Base-by-base conservation (phyloP, 2,113 vertebrate species). In the Bos indicus region DNA sequence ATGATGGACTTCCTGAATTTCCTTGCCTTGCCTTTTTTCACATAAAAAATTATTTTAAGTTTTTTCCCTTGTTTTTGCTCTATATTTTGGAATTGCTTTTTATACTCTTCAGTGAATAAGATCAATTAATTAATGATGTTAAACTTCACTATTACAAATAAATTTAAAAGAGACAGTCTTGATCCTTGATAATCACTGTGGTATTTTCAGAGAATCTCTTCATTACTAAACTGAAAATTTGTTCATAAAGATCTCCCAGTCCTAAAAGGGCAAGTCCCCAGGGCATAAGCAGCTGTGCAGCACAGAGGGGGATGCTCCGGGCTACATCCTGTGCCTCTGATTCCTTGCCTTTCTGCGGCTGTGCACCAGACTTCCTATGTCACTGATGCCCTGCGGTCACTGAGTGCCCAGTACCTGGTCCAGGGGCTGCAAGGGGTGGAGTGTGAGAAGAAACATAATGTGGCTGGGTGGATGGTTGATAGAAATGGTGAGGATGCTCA, bases 11-110 rank as follows among this genome's bases (percentile, higher is more conserved):
- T 56, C 56, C 88, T 71, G 25, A 64, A 36, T 80, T 88, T 85
- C 59, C 40, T 94, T n/a, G 30, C 48, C 2, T 62, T 83, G 52
- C 26, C 30, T 62, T 51, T 77, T 89, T 60, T 77, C 84, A 43
- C 67, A 30, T 46, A 59, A 90, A 88, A 88, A 89, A 71, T 16
- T 40, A 62, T 40, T 25, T 60, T 11, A 48, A 2, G 3, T 2
- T 52, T 60, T 71, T 87, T 54, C 19, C 4, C 28, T 40, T 57
- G 13, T 9, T 21, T 90, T 80, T 64, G 25, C 28, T 46, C 56
- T 87, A 16, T 59, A 51, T 57, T 67, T 93, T 90, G 36, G 67
- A 88, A 82, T 52, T 74, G 30, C 36, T 83, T 83, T 71, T 93
- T 83, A 36, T 5, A 56, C 13, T 36, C 36, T 62, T 83, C 36